Conservation (phyloP, 2,888 invertebrate genomes). For the Cryptocheilus praepositus region DNA sequence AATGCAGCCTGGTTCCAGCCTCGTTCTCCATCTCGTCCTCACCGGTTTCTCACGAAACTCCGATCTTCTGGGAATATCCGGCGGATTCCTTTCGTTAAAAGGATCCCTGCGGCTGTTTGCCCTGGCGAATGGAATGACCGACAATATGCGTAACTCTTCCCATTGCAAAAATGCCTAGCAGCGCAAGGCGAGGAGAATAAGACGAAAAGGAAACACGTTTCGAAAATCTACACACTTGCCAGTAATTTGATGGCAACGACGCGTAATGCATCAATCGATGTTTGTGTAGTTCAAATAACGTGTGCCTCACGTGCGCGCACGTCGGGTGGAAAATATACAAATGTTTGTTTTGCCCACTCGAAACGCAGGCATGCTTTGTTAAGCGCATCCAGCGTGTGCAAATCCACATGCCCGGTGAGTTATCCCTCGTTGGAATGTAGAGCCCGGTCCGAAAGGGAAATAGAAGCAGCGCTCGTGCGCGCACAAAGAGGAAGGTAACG, state of each 20-base stretch:
- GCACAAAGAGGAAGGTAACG: too few species aligned
- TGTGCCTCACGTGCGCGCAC: background rate
- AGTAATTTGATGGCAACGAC: too few species aligned
- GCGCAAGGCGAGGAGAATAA: background rate
- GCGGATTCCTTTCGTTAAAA: background rate
- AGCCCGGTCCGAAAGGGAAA: conserved; percentile 31
- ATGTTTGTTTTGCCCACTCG: conserved; percentile 15
- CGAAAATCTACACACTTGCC: conserved; percentile 16
- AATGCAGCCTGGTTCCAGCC: background rate
- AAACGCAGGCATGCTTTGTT: conserved; percentile 23
- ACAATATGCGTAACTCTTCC: too few species aligned
- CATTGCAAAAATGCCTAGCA: background rate
- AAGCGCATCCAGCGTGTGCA: conserved; percentile 33
- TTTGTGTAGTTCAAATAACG: background rate
- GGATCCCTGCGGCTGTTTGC: conserved; percentile 7
- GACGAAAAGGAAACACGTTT: conserved; percentile 2
- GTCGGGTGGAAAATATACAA: conserved; percentile 8
- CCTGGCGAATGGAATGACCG: background rate
- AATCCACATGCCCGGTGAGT: conserved; percentile 34
- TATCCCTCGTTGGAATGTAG: conserved; percentile 37
- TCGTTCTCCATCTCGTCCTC: background rate
- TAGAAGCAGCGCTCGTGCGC: background rate
- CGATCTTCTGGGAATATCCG: conserved; percentile 5
- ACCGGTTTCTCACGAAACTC: background rate
- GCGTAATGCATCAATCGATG: conserved; percentile 3